These are phyloP conservation scores for Muscina levida DNA, from an alignment of 2,888 invertebrate genomes.

Conservation along the genomic window DNA sequence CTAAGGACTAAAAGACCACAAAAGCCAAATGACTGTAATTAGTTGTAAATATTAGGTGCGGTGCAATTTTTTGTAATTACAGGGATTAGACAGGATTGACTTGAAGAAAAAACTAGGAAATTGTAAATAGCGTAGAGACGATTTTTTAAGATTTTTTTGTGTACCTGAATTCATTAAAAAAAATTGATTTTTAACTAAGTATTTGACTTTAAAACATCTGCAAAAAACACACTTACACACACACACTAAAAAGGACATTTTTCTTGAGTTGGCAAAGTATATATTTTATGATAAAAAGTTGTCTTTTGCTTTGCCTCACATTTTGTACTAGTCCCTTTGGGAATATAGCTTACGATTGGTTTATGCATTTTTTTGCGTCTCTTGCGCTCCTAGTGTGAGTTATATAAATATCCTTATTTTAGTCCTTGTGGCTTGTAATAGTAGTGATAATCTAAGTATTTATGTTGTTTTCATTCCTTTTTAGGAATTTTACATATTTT, in stretches of 20 bases:
- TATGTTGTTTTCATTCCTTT: slow-evolving; percentile 34
- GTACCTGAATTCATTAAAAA: slow-evolving; percentile 16
- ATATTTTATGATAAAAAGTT: not conserved
- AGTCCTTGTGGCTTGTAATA: not conserved
- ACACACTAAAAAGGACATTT: not conserved
- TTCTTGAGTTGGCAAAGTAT: not conserved
- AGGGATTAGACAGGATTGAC: slow-evolving; percentile 49
- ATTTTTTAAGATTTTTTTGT: not conserved
- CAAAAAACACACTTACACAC: not conserved
- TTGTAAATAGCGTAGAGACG: slow-evolving; percentile 32
- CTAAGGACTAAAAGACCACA: slow-evolving; percentile 15
- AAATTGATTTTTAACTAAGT: no score
- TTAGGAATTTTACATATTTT: slow-evolving; percentile 47
- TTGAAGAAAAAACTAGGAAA: slow-evolving; percentile 48
- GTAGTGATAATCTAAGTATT: slow-evolving; percentile 52
- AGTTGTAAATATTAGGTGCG: slow-evolving; percentile 34
- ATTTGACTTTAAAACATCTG: slow-evolving; percentile 50
- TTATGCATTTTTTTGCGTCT: slow-evolving; percentile 2
- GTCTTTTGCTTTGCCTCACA: not conserved
- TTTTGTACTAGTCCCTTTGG: not conserved
- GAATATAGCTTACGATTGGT: not conserved
- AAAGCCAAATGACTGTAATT: slow-evolving; percentile 38
- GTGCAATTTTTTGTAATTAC: slow-evolving; percentile 50
- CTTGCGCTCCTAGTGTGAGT: no score
- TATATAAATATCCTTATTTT: slow-evolving; percentile 1